Evolutionary conservation across 2,888 invertebrate species (phyloP).

Genomic region (Campopleginae sp.): DNA sequence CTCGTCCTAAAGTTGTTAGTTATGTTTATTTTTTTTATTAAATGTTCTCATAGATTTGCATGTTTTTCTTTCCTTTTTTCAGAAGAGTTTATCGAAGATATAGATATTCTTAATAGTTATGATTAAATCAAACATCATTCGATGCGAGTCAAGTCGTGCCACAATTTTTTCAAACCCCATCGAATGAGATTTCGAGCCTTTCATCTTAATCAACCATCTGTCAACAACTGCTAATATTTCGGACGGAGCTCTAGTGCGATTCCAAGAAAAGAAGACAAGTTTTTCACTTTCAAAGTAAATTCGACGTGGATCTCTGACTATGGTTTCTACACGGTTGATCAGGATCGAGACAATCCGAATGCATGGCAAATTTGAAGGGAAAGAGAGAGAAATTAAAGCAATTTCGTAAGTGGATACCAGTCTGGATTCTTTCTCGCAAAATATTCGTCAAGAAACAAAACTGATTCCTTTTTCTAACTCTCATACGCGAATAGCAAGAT

Average conservation of each 20-base stretch:
- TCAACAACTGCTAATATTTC: constrained; percentile 74
- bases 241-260: constrained; percentile 76
- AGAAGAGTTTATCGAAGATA: constrained; percentile 66
- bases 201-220: constrained; percentile 54
- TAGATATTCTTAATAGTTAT: constrained; percentile 52
- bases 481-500: no score
- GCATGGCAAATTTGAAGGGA: neutral
- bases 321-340: neutral
- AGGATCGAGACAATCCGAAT: neutral
- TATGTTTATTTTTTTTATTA: constrained; percentile 30
- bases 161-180: constrained; percentile 60
- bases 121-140: constrained; percentile 60
- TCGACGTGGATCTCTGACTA: neutral
- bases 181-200: constrained; percentile 58
- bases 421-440: neutral
- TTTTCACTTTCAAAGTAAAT: neutral
- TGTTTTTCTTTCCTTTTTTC: constrained; percentile 33
- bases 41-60: constrained; percentile 57
- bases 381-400: constrained; percentile 24
- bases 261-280: constrained; percentile 15
- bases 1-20: constrained; percentile 37
- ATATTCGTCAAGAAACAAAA: no score
- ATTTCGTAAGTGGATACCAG: constrained; percentile 17
- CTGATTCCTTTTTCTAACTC: no score
- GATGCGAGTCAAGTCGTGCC: constrained; percentile 50